These are phyloP conservation scores for Thera obeliscata DNA, from an alignment of 2,888 invertebrate species.

Conservation along the genomic window DNA sequence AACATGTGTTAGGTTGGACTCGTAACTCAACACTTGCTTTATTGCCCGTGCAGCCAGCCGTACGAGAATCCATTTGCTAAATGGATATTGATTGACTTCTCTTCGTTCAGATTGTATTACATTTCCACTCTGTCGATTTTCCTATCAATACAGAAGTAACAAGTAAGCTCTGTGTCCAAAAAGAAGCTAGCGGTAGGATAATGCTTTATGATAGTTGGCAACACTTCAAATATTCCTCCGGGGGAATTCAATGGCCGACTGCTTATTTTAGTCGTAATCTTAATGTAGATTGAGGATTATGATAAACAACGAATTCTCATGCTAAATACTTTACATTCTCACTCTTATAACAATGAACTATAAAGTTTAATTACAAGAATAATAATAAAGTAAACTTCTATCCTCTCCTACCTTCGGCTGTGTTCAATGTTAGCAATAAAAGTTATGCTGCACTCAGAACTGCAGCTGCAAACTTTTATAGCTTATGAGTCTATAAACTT, in stretches of 20 bases:
- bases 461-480: conserved; percentile 68
- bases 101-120: conserved; percentile 36
- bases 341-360: conserved; percentile 20
- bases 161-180: conserved; percentile 26
- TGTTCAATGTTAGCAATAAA: not conserved
- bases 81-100: conserved; percentile 54
- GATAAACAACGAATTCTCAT: conserved; percentile 15
- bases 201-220: conserved; percentile 51
- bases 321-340: conserved; percentile 13
- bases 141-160: conserved; percentile 25
- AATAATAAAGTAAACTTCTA: not conserved
- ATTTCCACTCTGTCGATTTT: conserved; percentile 27
- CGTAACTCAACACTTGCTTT: conserved; percentile 47
- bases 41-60: conserved; percentile 37
- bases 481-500: conserved; percentile 54
- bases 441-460: conserved; percentile 10
- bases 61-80: conserved; percentile 51
- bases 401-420: not conserved
- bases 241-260: conserved; percentile 44
- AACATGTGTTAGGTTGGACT: conserved; percentile 19
- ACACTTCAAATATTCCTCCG: conserved; percentile 47
- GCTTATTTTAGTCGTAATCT: conserved; percentile 43
- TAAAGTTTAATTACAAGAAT: conserved; percentile 1
- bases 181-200: conserved; percentile 38
- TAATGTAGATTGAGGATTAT: conserved; percentile 30